Base-by-base conservation (phyloP, 1,140 invertebrate species). In the Heliconius hewitsoni region DNA sequence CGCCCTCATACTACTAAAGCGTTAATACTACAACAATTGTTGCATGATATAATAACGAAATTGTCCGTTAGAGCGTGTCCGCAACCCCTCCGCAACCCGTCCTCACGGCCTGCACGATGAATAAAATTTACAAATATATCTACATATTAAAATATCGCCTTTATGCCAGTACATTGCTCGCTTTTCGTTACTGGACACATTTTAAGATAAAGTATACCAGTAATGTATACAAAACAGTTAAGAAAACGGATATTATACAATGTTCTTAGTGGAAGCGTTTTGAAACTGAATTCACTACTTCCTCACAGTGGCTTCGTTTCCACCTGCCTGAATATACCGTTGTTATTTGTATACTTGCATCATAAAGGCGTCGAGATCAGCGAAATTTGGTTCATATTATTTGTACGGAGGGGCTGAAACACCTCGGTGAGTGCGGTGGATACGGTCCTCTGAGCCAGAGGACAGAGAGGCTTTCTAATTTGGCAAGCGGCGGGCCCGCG, bases 381-480 rank as follows among this genome's bases (percentile, higher is more conserved):
- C 9, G 55, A 37, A 76, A 57, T 76, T 60, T 70, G n/a, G n/a
- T 23, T 55, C 70, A 71, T 73, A 72, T 34, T 71, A 52, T 50
- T 71, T 50, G 66, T 23, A 5, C 42, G 52, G 6, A 71, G 39
- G 46, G 11, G 8, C 34, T 73, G 70, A 13, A 73, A 76, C 60
- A 19, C 16, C 16, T 57, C 42, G 52, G 23, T 1, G 3, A 34
- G 16, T 55, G 52, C 79, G 55, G 74, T 30, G 6, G 8, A 11
- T 70, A 46, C 9, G 13, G 60, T 18, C 34, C 19, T 70, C 70
- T 27, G 30, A 4, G 18, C 16, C 19, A 57, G 37, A n/a, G 13
- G 42, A 4, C 60, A 71, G 27, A 46, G n/a, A 66, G 42, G 37
- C 78, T 76, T 81, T 79, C 80, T 81, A 79, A 83, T 83, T 83